Evolutionary conservation across 2,888 invertebrate species (phyloP), one percentile per base, ranked within the genome.

Genomic region (Platycheirus albimanus): DNA sequence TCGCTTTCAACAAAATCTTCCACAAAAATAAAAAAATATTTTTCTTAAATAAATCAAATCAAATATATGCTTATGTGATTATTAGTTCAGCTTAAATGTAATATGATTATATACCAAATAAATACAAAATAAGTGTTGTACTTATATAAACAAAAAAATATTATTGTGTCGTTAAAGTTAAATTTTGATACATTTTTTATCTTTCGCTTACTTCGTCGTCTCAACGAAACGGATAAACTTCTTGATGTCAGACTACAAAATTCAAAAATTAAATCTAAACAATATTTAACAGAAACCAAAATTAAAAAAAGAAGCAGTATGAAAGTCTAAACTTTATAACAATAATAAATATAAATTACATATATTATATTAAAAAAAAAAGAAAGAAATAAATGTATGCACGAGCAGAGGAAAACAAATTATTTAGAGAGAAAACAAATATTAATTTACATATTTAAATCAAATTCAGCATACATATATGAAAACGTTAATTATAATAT

Each of bases 131-230:
- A 20, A 66, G 66, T 66, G 43, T 49, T 66, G 58, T 75, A 58
- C 66, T 67, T 76, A 69, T 52, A 52, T 17, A 20, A 45, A 15
- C n/a, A 24, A 24, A n/a, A n/a, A n/a, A n/a, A n/a, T n/a, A 38
- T 56, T 56, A 61, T 74, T 74, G 47, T 54, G 69, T 47, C 51
- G 69, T 58, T 70, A 51, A 38, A 70, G 52, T 70, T 70, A n/a
- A 70, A 75, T 70, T 80, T 75, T 80, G 61, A 70, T 70, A 75
- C 64, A 70, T 64, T 66, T 74, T 80, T 66, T 75, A 70, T 70
- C 51, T 75, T 70, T 75, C 58, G 75, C 72, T 80, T 64, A 70
- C 54, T 80, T 76, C 51, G 49, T 71, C 75, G 49, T 71, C 75
- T 75, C 64, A 76, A 71, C 70, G 70, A 66, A 81, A 66, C 66